A percentile compares a stretch with the other conserved stretches of the same genome.
phyloP scores from a whole-genome alignment of 2,888 invertebrate genomes.

The Drosophila atripex region DNA sequence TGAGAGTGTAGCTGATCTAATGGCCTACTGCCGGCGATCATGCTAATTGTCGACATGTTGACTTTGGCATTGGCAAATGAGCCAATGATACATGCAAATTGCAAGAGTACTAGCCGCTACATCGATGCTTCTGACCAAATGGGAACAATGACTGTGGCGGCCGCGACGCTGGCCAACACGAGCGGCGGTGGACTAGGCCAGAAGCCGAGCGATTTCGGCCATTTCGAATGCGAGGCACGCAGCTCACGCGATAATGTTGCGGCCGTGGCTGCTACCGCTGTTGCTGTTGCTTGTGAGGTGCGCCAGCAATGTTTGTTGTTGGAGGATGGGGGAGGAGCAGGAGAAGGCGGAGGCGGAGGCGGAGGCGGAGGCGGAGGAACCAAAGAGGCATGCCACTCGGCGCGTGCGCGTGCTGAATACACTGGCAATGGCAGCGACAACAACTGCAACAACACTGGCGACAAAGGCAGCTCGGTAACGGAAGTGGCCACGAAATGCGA shows the following conservation, averaged over 20 bases:
- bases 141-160: conserved; percentile 22
- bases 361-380: conserved; percentile 1
- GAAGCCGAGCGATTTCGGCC: conserved; percentile 18
- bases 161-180: conserved; percentile 50
- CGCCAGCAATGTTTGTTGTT: conserved; percentile 49
- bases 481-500: conserved; percentile 71
- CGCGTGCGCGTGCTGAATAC: conserved; percentile 77
- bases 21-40: conserved; percentile 34
- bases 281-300: conserved; percentile 35
- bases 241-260: conserved; percentile 48
- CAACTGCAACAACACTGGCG: conserved; percentile 29
- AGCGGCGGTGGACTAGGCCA: conserved; percentile 48
- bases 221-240: conserved; percentile 71
- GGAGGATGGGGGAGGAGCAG: background rate
- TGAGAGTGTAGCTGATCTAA: background rate
- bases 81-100: conserved; percentile 43
- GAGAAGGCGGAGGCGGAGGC: background rate
- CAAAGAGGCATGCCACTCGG: conserved; percentile 56
- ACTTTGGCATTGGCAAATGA: conserved; percentile 66
- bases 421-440: conserved; percentile 42
- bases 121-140: conserved; percentile 18
- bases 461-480: conserved; percentile 55
- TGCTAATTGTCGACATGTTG: conserved; percentile 74
- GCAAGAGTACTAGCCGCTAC: conserved; percentile 33
- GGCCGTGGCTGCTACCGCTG: conserved; percentile 54